A percentile compares a stretch with the other conserved stretches of the same genome.
These are phyloP conservation scores for Potamilus streckersoni DNA, from an alignment of 1,140 invertebrate genomes.

Conservation along the genomic window DNA sequence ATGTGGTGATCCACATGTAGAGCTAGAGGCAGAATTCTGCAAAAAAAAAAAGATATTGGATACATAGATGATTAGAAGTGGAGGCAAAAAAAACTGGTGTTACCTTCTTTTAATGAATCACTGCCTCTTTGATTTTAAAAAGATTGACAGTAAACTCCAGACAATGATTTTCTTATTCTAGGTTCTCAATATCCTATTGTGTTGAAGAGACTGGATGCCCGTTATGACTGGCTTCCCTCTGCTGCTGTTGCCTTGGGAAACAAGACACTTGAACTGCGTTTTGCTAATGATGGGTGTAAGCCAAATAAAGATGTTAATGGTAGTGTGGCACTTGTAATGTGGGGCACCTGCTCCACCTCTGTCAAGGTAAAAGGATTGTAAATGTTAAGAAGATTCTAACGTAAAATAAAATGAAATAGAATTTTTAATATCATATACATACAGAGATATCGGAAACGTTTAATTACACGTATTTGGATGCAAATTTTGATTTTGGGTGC, in stretches of 20 bases:
- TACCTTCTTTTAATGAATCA: not conserved
- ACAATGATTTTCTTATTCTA: not conserved
- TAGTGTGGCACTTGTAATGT: constrained; percentile 37
- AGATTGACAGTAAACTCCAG: not conserved
- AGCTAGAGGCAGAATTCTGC: too few relatives aligned
- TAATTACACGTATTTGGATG: too few relatives aligned
- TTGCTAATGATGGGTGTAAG: constrained; percentile 35
- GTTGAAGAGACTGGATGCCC: constrained; percentile 46
- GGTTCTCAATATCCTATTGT: constrained; percentile 26
- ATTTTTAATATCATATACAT: not conserved
- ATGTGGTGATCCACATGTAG: too few relatives aligned
- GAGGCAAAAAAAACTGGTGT: too few relatives aligned
- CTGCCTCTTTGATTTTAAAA: not conserved
- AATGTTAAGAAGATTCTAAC: too few relatives aligned
- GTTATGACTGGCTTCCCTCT: constrained; percentile 51
- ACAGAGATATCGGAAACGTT: too few relatives aligned
- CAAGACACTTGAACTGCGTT: constrained; percentile 26
- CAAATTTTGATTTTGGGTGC: too few relatives aligned
- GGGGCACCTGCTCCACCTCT: constrained; percentile 37
- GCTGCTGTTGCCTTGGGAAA: constrained; percentile 33
- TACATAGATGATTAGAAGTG: too few relatives aligned
- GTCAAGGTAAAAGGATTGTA: constrained; percentile 32
- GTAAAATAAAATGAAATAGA: not conserved
- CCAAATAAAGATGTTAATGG: constrained; percentile 20
- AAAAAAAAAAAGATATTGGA: too few relatives aligned